Percentiles rank a stretch among this genome's conserved stretches.
Evolutionary conservation across 2,113 vertebrate genomes (phyloP).

Genomic region (Dascyllus trimaculatus): DNA sequence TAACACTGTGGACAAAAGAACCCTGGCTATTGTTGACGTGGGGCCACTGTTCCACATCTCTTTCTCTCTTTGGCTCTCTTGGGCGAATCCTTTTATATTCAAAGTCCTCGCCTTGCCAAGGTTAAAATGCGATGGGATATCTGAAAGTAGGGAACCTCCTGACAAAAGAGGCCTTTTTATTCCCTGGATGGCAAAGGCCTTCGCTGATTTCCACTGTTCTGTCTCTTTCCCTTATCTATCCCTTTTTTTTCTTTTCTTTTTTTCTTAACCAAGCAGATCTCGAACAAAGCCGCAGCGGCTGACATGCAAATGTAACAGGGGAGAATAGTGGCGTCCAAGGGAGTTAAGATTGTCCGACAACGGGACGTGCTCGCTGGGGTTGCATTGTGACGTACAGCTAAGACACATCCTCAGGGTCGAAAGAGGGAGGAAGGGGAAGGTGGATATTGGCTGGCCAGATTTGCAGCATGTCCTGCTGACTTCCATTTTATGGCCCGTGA

Average conservation of each 20-base stretch:
- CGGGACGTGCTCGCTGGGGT: constrained; percentile 67
- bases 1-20: constrained; percentile 77
- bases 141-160: constrained; percentile 67
- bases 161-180: constrained; percentile 67
- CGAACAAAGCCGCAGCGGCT: constrained; percentile 61
- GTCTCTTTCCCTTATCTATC: constrained; percentile 64
- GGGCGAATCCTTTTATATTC: constrained; percentile 80
- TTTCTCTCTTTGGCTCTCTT: constrained; percentile 68
- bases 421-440: constrained; percentile 58
- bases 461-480: constrained; percentile 84
- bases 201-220: constrained; percentile 52
- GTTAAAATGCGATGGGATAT: constrained; percentile 81
- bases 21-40: constrained; percentile 74
- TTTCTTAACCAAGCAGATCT: constrained; percentile 62
- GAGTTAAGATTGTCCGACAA: constrained; percentile 76
- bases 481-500: constrained; percentile 84
- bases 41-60: constrained; percentile 68
- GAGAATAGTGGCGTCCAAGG: constrained; percentile 61
- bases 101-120: constrained; percentile 73
- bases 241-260: background rate
- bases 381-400: constrained; percentile 72
- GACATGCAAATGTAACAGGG: constrained; percentile 70
- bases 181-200: constrained; percentile 64
- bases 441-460: constrained; percentile 78
- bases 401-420: constrained; percentile 67